Percentiles rank a stretch among this genome's conserved stretches.
phyloP scores from a whole-genome alignment of 1,140 invertebrate genomes.

The Liolophura sinensis region DNA sequence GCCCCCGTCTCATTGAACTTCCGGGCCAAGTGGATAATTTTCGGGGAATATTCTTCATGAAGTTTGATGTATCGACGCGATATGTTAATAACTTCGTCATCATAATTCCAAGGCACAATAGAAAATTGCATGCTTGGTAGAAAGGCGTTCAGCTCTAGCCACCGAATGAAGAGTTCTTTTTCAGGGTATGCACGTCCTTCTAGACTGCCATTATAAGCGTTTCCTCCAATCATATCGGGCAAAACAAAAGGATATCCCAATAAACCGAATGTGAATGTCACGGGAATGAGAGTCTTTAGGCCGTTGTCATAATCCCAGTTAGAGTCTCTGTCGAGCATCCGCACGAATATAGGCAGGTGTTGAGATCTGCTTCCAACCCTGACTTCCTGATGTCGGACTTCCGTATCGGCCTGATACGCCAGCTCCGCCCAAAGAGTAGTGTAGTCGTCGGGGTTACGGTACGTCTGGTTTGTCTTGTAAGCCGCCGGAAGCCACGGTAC shows the following conservation, averaged over 20 bases:
- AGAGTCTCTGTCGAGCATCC: constrained; percentile 86
- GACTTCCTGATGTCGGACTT: constrained; percentile 56
- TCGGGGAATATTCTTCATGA: constrained; percentile 67
- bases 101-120: constrained; percentile 82
- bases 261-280: constrained; percentile 77
- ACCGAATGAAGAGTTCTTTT: constrained; percentile 82
- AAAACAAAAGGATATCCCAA: constrained; percentile 83
- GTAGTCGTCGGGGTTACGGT: constrained; percentile 20
- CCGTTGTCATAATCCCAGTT: constrained; percentile 80
- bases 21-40: constrained; percentile 71
- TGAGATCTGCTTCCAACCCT: constrained; percentile 79
- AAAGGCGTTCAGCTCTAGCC: constrained; percentile 83
- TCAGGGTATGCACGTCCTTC: constrained; percentile 59
- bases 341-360: constrained; percentile 75
- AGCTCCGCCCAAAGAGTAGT: constrained; percentile 18
- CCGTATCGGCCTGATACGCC: constrained; percentile 12
- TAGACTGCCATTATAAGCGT: constrained; percentile 63
- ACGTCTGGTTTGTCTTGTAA: constrained; percentile 57
- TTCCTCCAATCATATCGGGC: constrained; percentile 92
- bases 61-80: constrained; percentile 69
- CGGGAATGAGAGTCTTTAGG: constrained; percentile 78
- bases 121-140: constrained; percentile 88
- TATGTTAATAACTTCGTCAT: constrained; percentile 69
- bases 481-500: constrained; percentile 78
- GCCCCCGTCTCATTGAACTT: constrained; percentile 64